Base-by-base conservation (phyloP, 2,888 invertebrate species). In the Apodemia mormo region DNA sequence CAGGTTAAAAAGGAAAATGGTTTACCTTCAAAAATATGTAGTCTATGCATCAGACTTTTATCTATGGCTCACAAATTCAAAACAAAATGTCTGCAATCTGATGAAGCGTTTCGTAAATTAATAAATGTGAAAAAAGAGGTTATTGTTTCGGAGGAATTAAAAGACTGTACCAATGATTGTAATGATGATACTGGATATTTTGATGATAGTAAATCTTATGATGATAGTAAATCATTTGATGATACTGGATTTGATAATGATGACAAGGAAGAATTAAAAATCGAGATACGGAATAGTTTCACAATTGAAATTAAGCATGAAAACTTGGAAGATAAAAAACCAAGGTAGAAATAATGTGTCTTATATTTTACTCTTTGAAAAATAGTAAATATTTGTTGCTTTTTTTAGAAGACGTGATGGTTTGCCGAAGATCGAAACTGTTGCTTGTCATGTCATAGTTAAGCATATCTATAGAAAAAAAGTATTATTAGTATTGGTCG, bases 1-100 rank as follows among this genome's bases (percentile, higher is more conserved):
- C 22, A 66, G 66, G 7, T 70, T 30, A 45, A 61, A 45, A 58
- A 61, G 30, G 66, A 70, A 49, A 40, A 66, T 22, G 58, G 56
- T 7, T 66, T 68, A 2, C 68, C 68, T 12, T 68, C 61, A 10
- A 40, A 68, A 68, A 68, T 68, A 29, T 68, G 68, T n/a, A 49
- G 6, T 3, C 30, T 61, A 1, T 68, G 68, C 64, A n/a, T 68
- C 14, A 40, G 37, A 33, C 45, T 40, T 40, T 37, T 70, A 6
- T 65, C 49, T 1, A 68, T 58, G 40, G 70, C 67, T 33, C 65
- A 67, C 49, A 68, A 61, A 4, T 68, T 68, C 14, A 68, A 68
- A 68, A 68, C 6, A 1, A 68, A 61, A 3, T 64, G 68, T 45
- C 12, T 68, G 4, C n/a, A 68, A 58, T 56, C 45, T 10, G 68